Evolutionary conservation across 37 sponge, comb jelly and placozoan genomes (phyloP), one percentile per base, ranked within the genome.

Genomic region (Chondrilla cf. caribensis): DNA sequence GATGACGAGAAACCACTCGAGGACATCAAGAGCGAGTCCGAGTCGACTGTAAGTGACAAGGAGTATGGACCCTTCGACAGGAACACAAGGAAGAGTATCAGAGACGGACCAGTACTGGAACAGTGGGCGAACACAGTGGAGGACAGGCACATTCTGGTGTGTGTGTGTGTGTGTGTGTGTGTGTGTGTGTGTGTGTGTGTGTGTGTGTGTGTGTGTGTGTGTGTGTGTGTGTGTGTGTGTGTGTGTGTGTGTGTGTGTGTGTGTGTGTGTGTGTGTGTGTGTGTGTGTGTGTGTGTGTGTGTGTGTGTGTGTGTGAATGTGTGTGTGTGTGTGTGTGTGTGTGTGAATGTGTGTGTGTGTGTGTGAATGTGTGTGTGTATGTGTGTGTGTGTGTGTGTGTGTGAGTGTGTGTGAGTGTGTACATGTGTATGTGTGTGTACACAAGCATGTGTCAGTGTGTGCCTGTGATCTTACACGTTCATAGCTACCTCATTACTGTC

Each of bases 61-160:
- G 76, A 73, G 11, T 73, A 73, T 39, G 76, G 41, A 37, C 25
- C 25, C 1, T 73, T 73, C 44, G 22, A 39, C 44, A 2, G 76
- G 0, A 39, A 22, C 43, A 39, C 41, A 29, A 82, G 83, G 83
- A 90, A 86, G 58, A 83, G 85, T 21, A 82, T 83, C 43, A 79
- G 87, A 22, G 90, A 90, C 51, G 90, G 90, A 65, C 29, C 41
- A 1, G 80, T 90, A 25, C 82, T 77, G 37, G 54, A 78, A 4
- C 70, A 79, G 65, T 90, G 90, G 90, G 82, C 65, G 79, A 82
- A 83, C 29, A 28, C 82, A 7, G 32, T 84, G 47, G 54, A 89
- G 35, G 70, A 76, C 43, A 73, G 65, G 22, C 82, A 54, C 38
- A 28, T 70, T 36, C 28, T 77, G 51, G 38, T 76, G 78, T 47